These are phyloP conservation scores for Butorides virescens DNA, from an alignment of 2,113 vertebrate species.

Conservation along the genomic window DNA sequence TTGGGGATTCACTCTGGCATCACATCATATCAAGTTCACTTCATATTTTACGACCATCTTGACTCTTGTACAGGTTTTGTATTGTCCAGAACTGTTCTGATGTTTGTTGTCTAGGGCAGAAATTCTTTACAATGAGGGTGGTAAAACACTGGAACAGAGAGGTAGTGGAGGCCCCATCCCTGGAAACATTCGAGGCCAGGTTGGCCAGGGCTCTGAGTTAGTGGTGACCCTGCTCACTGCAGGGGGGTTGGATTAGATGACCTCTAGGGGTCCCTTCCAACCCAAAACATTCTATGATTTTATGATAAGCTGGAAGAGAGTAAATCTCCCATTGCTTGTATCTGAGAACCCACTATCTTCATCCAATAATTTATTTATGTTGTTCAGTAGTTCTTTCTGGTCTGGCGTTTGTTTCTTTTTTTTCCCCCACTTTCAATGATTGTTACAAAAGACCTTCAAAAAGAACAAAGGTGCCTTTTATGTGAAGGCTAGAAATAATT, in stretches of 20 bases:
- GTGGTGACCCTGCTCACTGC: too few species aligned
- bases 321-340: neutral
- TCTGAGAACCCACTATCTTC: neutral
- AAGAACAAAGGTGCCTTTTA: neutral
- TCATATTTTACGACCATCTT: neutral
- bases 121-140: too few species aligned
- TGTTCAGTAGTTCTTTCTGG: neutral
- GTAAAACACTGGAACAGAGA: too few species aligned
- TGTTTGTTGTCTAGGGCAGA: neutral
- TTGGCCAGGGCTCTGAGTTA: too few species aligned
- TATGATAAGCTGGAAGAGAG: neutral
- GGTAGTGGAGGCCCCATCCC: too few species aligned
- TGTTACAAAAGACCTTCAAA: neutral
- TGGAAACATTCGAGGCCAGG: too few species aligned
- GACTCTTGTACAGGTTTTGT: neutral
- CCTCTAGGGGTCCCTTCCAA: too few species aligned
- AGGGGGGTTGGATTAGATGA: too few species aligned
- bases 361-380: neutral
- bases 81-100: neutral
- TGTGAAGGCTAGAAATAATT: neutral
- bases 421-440: neutral
- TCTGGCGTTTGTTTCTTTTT: neutral
- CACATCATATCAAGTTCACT: neutral
- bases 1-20: neutral
- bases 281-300: too few species aligned